Percentiles rank a stretch among this genome's conserved stretches.
Conservation (phyloP, 2,113 vertebrate genomes). For the Cygnus atratus region DNA sequence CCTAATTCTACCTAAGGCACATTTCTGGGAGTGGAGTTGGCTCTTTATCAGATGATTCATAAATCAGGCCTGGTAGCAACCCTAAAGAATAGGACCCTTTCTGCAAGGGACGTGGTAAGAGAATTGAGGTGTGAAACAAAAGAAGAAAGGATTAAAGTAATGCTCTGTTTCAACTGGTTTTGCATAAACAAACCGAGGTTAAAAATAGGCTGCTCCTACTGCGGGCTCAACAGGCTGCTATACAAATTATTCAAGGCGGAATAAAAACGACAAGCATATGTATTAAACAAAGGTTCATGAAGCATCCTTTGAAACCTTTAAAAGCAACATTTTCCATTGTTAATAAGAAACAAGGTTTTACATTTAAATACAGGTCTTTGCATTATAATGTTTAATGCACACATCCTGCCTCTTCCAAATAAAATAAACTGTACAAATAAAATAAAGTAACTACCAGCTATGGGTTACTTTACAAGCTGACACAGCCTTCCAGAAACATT, state of each 20-base stretch:
- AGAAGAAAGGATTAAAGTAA: slow-evolving; percentile 30
- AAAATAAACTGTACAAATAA: neutral
- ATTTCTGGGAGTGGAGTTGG: slow-evolving; percentile 40
- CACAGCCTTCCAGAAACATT: neutral
- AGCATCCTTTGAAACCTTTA: neutral
- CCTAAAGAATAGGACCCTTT: neutral
- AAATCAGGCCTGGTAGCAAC: slow-evolving; percentile 14
- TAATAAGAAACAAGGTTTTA: neutral
- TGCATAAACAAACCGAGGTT: slow-evolving; percentile 38
- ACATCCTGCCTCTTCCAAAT: neutral
- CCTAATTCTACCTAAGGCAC: slow-evolving; percentile 24
- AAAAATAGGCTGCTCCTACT: slow-evolving; percentile 19
- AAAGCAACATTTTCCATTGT: neutral
- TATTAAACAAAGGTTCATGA: neutral
- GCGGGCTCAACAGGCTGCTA: neutral
- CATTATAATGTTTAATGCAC: neutral
- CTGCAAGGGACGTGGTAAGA: neutral
- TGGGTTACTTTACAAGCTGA: neutral
- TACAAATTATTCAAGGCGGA: neutral
- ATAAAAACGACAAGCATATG: neutral
- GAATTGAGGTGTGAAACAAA: neutral
- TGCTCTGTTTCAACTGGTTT: slow-evolving; percentile 5
- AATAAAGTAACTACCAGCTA: neutral
- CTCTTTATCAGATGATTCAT: slow-evolving; percentile 57
- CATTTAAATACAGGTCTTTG: neutral